Base-by-base conservation (phyloP, 1,140 invertebrate species). In the Macrocentrus cingulum region DNA sequence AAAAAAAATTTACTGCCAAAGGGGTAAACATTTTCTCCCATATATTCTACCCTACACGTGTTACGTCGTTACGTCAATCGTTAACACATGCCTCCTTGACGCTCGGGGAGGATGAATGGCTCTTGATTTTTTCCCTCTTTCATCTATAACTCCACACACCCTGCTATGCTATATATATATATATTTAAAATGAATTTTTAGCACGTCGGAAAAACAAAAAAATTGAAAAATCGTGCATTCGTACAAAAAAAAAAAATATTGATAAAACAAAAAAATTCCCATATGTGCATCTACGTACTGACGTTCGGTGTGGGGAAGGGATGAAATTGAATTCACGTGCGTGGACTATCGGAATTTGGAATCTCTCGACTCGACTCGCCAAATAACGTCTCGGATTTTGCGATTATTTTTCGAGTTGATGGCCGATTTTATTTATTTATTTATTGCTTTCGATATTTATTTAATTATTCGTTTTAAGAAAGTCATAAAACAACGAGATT, bases 11-110 rank as follows among this genome's bases (percentile, higher is more conserved):
- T n/a, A n/a, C n/a, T n/a, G n/a, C n/a, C n/a, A n/a, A n/a, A n/a
- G n/a, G n/a, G n/a, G n/a, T n/a, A n/a, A n/a, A n/a, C n/a, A n/a
- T n/a, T n/a, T n/a, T n/a, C n/a, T n/a, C n/a, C n/a, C n/a, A n/a
- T n/a, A n/a, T n/a, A n/a, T 37, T 52, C 20, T 54, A 29, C 25
- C 25, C 45, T 34, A 58, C 66, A 69, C 65, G 64, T 67, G 68
- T 69, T 60, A 63, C 60, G 51, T 58, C 57, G 41, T 61, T 57
- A 65, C 53, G 66, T 70, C 68, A 71, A 69, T 70, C 65, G 65
- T 66, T 67, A 67, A 63, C 68, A 67, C 62, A 61, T 67, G 66
- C 57, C 51, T 23, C 48, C 37, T 44, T 32, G 3, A 23, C 41
- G 37, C 5, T n/a, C 41, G 9, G 25, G 25, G 16, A 51, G 25